phyloP scores from a whole-genome alignment of 2,888 invertebrate genomes.

The Bruchidius siliquastri region DNA sequence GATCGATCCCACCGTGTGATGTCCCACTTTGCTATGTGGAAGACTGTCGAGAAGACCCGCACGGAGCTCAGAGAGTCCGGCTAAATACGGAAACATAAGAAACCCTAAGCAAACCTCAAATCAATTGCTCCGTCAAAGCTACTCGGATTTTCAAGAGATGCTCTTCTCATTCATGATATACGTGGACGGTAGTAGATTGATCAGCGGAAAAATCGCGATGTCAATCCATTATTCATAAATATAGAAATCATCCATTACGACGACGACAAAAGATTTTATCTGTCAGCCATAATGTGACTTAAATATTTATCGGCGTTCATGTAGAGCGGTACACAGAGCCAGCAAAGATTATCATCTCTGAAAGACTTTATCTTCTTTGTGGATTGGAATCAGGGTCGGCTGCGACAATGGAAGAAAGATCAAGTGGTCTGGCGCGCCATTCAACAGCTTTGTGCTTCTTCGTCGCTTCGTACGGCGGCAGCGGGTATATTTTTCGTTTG shows the following conservation, averaged over 20 bases:
- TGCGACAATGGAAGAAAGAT: not conserved
- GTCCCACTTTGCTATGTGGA: no score
- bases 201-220: not conserved
- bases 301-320: slow-evolving; percentile 25
- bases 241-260: slow-evolving; percentile 8
- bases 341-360: not conserved
- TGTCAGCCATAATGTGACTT: slow-evolving; percentile 27
- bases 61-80: no score
- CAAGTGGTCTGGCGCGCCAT: not conserved
- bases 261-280: slow-evolving; percentile 18
- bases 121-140: not conserved
- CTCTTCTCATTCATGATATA: not conserved
- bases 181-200: not conserved
- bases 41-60: no score
- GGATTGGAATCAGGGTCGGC: not conserved
- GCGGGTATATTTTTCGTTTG: not conserved
- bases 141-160: not conserved
- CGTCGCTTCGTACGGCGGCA: not conserved
- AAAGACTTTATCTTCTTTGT: not conserved
- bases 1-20: no score
- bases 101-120: not conserved
- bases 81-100: no score
- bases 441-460: not conserved
- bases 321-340: not conserved
- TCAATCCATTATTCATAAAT: not conserved